Percentiles rank a stretch among this genome's conserved stretches.
phyloP scores from a whole-genome alignment of 2,888 invertebrate species.

The Rotaria macrura region DNA sequence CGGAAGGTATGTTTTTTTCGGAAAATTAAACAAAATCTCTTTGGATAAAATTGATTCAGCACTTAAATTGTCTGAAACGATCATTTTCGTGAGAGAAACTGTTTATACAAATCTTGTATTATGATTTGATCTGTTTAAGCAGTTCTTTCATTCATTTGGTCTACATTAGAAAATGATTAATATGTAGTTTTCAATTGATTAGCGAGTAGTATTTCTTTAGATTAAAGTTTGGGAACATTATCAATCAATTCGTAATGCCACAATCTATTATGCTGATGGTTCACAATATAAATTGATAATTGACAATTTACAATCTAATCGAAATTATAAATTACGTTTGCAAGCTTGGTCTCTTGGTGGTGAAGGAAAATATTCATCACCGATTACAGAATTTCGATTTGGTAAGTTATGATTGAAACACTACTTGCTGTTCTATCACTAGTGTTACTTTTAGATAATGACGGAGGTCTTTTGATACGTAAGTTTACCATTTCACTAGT shows the following conservation, averaged over 20 bases:
- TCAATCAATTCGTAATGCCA: slow-evolving; percentile 32
- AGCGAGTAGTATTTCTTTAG: neutral
- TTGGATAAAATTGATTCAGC: too few relatives aligned
- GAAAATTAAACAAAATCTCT: too few relatives aligned
- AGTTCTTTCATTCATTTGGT: too few relatives aligned
- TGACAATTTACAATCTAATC: slow-evolving; percentile 29
- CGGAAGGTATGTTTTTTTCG: too few relatives aligned
- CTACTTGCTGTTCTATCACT: neutral
- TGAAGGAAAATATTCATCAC: slow-evolving; percentile 32
- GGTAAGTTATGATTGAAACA: neutral
- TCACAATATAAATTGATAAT: slow-evolving; percentile 15
- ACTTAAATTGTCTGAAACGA: too few relatives aligned
- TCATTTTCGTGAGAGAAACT: too few relatives aligned
- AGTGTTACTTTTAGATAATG: neutral
- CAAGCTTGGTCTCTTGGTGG: slow-evolving; percentile 34
- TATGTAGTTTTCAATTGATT: too few relatives aligned
- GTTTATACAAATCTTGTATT: too few relatives aligned
- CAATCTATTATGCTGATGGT: slow-evolving; percentile 24
- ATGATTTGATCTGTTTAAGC: too few relatives aligned
- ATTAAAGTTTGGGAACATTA: slow-evolving; percentile 34
- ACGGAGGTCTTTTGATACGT: slow-evolving; percentile 31
- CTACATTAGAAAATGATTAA: too few relatives aligned
- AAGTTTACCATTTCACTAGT: neutral
- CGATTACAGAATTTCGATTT: slow-evolving; percentile 31
- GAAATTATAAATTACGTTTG: slow-evolving; percentile 32